Evolutionary conservation across 2,113 vertebrate species (phyloP).

Genomic region (Anarrhichthys ocellatus): DNA sequence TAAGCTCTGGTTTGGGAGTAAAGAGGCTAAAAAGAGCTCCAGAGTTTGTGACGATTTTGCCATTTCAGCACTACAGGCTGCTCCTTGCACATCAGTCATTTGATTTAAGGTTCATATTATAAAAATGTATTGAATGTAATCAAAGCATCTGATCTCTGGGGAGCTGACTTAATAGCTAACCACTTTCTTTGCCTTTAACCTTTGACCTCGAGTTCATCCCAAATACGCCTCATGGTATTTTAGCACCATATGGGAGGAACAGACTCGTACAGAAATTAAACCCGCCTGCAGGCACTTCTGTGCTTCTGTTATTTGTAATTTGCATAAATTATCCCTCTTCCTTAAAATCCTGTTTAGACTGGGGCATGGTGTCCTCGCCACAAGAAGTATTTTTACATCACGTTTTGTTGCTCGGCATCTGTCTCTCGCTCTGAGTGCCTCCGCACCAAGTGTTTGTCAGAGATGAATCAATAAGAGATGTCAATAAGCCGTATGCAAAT

Average conservation of each 20-base stretch:
- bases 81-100: background rate
- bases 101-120: background rate
- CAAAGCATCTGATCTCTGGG: background rate
- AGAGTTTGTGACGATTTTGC: too few species aligned
- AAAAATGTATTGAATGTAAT: background rate
- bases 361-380: constrained; percentile 6
- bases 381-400: background rate
- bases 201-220: constrained; percentile 24
- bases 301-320: constrained; percentile 38
- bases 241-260: constrained; percentile 21
- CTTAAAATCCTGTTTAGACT: constrained; percentile 45
- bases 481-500: constrained; percentile 49
- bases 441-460: constrained; percentile 7
- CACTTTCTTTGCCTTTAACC: background rate
- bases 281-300: constrained; percentile 14
- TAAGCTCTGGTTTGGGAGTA: too few species aligned
- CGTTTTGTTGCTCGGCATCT: background rate
- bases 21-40: too few species aligned
- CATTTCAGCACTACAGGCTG: background rate
- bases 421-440: background rate
- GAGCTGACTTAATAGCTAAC: background rate
- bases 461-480: constrained; percentile 58
- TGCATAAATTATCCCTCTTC: constrained; percentile 46
- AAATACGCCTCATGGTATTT: constrained; percentile 10
- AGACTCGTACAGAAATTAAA: constrained; percentile 26